Percentiles rank a stretch among this genome's conserved stretches.
phyloP scores from a whole-genome alignment of 2,888 invertebrate genomes.

The Hofmannophila pseudospretella region DNA sequence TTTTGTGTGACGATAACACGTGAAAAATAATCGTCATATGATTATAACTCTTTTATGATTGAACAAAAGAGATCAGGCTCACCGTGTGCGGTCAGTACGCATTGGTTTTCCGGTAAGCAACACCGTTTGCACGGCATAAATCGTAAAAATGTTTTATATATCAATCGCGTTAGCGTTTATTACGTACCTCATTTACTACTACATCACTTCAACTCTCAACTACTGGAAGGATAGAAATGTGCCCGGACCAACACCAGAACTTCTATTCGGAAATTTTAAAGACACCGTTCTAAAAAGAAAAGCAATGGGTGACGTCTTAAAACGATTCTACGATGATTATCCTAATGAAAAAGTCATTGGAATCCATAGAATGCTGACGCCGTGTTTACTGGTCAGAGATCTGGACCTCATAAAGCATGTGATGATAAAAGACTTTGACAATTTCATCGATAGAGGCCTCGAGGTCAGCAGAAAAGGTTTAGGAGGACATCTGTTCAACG shows the following conservation, averaged over 20 bases:
- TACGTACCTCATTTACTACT: slow-evolving; percentile 25
- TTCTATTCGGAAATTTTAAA: slow-evolving; percentile 38
- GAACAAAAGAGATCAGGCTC: no score
- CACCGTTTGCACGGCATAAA: no score
- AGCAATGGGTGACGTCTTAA: slow-evolving; percentile 21
- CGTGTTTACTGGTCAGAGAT: slow-evolving; percentile 40
- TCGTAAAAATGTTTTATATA: neutral
- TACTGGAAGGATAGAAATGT: slow-evolving; percentile 43
- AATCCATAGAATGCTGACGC: slow-evolving; percentile 38
- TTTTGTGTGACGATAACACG: no score
- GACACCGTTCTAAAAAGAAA: slow-evolving; percentile 26
- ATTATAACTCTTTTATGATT: no score
- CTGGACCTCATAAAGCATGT: slow-evolving; percentile 44
- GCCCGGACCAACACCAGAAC: slow-evolving; percentile 28
- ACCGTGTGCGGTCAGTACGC: no score
- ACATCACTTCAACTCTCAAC: slow-evolving; percentile 37
- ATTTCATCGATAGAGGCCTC: slow-evolving; percentile 39
- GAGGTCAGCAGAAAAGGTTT: slow-evolving; percentile 38
- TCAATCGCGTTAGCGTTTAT: neutral
- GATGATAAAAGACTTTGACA: slow-evolving; percentile 47
- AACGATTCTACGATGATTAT: slow-evolving; percentile 33
- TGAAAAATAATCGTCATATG: no score
- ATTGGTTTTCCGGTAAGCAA: no score
- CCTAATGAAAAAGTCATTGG: slow-evolving; percentile 47
- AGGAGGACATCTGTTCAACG: slow-evolving; percentile 41